Percentiles rank a stretch among this genome's conserved stretches.
These are phyloP conservation scores for Parauchenoglanis ngamensis DNA, from an alignment of 2,797 vertebrate species.

Conservation along the genomic window DNA sequence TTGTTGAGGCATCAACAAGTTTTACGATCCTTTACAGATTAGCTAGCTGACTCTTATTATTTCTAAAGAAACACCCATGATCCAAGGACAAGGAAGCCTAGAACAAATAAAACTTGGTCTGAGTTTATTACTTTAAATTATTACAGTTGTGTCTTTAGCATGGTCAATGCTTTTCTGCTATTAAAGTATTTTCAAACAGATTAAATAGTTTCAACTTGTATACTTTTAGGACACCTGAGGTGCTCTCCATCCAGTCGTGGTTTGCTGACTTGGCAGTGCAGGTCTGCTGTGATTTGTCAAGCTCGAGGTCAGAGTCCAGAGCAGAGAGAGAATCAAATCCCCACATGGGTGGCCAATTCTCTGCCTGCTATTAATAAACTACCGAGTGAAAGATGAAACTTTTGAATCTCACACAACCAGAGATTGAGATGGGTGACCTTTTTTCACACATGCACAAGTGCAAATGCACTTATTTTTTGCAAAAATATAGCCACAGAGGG, in stretches of 20 bases:
- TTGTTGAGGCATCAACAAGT: slow-evolving; percentile 55
- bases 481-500: not conserved
- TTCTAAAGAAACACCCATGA: slow-evolving; percentile 34
- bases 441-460: slow-evolving; percentile 25
- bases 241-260: slow-evolving; percentile 43
- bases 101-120: not conserved
- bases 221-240: not conserved
- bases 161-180: not conserved
- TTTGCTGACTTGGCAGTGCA: slow-evolving; percentile 54
- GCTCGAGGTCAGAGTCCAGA: slow-evolving; percentile 55
- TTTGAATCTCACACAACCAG: slow-evolving; percentile 45
- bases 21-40: slow-evolving; percentile 56
- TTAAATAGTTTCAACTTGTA: not conserved
- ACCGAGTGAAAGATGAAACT: slow-evolving; percentile 59
- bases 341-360: slow-evolving; percentile 63
- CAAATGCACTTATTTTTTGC: not conserved
- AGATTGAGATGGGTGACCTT: slow-evolving; percentile 51
- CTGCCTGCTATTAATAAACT: slow-evolving; percentile 74
- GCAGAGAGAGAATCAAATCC: slow-evolving; percentile 61
- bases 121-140: too few relatives aligned
- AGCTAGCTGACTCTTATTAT: slow-evolving; percentile 38
- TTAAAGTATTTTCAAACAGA: not conserved
- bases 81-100: slow-evolving; percentile 20
- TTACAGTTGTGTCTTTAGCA: not conserved
- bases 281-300: slow-evolving; percentile 47